Base-by-base conservation (phyloP, 2,113 vertebrate species). In the Muscicapa adusta region DNA sequence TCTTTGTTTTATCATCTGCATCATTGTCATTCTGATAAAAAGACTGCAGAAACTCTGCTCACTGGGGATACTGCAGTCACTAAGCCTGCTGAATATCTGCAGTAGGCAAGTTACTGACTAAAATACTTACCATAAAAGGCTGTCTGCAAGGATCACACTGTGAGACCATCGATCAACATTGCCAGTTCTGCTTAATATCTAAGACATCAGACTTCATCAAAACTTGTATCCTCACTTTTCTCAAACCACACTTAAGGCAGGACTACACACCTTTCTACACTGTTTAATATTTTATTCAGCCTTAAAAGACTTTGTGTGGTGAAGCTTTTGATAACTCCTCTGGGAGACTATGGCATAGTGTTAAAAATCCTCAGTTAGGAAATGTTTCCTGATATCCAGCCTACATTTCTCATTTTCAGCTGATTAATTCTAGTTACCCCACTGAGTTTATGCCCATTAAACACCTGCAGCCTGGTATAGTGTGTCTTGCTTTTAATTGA, bases 381-480 rank as follows among this genome's bases (percentile, higher is more conserved):
- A 92, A 77, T 24, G 42, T 84, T 96, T 93, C 89, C 93, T 91
- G 94, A 91, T 90, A 94, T 86, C 94, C 93, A 94, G 65, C 88
- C 82, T 94, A 86, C 90, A 83, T 83, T 91, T 84, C 93, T 95
- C 88, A 96, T 96, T 96, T 95, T 90, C 88, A 68, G 90, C 90
- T 96, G 85, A 96, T 96, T 96, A 96, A 88, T 96, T 96, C 88
- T 48, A 73, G 91, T 96, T 77, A 89, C 57, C 94, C 93, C 82
- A 93, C 85, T 91, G 94, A 84, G 93, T 71, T 91, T 65, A 81
- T 85, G 80, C 88, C 91, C 88, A 85, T 94, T 82, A 91, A 91
- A 86, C 93, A 96, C 94, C 93, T 96, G 91, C 91, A 96, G 90
- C 53, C 78, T 93, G 15, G 10, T 73, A 74, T 25, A 80, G 34